Conservation (phyloP, 2,797 vertebrate genomes). For the Syncerus caffer region DNA sequence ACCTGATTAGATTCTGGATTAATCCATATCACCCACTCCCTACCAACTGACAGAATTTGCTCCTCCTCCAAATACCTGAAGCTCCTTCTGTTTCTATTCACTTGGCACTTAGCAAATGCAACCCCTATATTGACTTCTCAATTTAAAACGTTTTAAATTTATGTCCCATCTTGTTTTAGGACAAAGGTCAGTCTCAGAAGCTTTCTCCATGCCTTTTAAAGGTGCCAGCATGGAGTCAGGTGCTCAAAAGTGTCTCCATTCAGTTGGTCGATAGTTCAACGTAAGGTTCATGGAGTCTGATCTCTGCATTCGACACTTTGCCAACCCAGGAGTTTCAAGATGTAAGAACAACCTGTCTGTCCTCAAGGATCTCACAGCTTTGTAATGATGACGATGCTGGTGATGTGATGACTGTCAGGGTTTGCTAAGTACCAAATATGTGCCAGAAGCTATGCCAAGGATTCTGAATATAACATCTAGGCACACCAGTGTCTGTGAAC, state of each 20-base stretch:
- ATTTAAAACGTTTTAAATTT: not conserved
- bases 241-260: not conserved
- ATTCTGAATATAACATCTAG: not conserved
- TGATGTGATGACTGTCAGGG: not conserved
- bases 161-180: not conserved
- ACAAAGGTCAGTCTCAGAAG: not conserved
- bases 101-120: not conserved
- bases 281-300: not conserved
- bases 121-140: not conserved
- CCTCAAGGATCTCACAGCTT: not conserved
- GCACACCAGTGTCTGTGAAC: not conserved
- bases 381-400: not conserved
- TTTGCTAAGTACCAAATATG: not conserved
- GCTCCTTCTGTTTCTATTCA: conserved; percentile 9
- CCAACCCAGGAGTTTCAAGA: not conserved
- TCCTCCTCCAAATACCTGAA: not conserved
- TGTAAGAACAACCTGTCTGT: not conserved
- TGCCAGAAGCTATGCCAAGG: not conserved
- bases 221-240: not conserved
- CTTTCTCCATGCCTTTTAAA: not conserved
- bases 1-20: not conserved
- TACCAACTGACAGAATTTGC: not conserved
- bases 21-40: not conserved
- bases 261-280: not conserved
- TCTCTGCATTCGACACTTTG: not conserved